phyloP scores from a whole-genome alignment of 1,140 invertebrate species.

The Drosophila sturtevanti region DNA sequence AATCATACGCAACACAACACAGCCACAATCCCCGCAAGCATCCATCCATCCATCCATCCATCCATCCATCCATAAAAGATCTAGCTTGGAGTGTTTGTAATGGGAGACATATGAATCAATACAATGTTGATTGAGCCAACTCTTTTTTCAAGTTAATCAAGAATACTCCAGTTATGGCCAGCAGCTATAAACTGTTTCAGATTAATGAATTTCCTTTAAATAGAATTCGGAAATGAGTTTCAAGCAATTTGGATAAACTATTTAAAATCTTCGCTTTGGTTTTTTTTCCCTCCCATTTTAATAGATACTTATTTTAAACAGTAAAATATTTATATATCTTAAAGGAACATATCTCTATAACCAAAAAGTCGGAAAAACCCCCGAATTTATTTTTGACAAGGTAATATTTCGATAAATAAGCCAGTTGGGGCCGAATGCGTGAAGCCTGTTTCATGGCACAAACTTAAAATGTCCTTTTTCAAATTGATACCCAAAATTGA shows the following conservation, averaged over 20 bases:
- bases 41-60: not conserved
- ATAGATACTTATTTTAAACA: no score
- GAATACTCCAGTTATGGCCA: not conserved
- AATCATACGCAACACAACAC: slow-evolving; percentile 16
- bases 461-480: no score
- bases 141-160: not conserved
- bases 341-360: no score
- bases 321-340: no score
- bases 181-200: slow-evolving; percentile 17
- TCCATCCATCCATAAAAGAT: no score
- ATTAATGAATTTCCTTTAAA: slow-evolving; percentile 3
- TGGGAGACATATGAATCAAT: slow-evolving; percentile 49
- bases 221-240: not conserved
- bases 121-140: slow-evolving; percentile 53
- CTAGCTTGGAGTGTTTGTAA: slow-evolving; percentile 41
- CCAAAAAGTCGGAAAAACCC: no score
- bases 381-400: no score
- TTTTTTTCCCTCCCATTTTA: no score
- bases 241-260: not conserved
- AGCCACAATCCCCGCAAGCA: not conserved
- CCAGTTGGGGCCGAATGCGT: no score
- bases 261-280: not conserved
- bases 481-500: no score
- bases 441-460: no score
- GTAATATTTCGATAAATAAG: no score